Evolutionary conservation across 2,797 vertebrate genomes (phyloP).

Genomic region (Uromys caudimaculatus): DNA sequence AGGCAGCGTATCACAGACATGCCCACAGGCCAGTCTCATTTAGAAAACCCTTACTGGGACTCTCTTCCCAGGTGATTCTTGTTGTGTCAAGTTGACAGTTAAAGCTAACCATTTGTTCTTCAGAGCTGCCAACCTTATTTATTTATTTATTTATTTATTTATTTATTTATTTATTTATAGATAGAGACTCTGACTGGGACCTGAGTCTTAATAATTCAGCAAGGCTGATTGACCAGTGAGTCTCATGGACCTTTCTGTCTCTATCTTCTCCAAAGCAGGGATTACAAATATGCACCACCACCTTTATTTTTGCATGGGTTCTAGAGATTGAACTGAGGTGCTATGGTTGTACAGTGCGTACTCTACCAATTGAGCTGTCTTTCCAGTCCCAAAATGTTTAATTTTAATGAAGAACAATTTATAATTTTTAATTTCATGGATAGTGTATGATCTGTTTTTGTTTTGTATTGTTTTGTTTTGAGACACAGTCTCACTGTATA

Average conservation of each 20-base stretch:
- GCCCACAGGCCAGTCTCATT: background rate
- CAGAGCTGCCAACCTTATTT: too few species aligned
- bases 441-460: background rate
- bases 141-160: background rate
- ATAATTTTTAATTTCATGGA: background rate
- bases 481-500: background rate
- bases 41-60: background rate
- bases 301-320: background rate
- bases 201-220: background rate
- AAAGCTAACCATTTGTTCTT: background rate
- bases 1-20: background rate
- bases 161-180: background rate
- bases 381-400: background rate
- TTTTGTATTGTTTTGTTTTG: constrained; percentile 15
- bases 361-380: background rate
- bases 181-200: too few species aligned
- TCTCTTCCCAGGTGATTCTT: background rate
- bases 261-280: background rate
- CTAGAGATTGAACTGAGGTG: background rate
- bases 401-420: background rate
- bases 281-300: background rate
- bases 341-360: background rate
- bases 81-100: background rate
- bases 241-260: background rate
- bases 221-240: background rate